Evolutionary conservation across 2,113 vertebrate genomes (phyloP).

Genomic region (Psephotus haematonotus): DNA sequence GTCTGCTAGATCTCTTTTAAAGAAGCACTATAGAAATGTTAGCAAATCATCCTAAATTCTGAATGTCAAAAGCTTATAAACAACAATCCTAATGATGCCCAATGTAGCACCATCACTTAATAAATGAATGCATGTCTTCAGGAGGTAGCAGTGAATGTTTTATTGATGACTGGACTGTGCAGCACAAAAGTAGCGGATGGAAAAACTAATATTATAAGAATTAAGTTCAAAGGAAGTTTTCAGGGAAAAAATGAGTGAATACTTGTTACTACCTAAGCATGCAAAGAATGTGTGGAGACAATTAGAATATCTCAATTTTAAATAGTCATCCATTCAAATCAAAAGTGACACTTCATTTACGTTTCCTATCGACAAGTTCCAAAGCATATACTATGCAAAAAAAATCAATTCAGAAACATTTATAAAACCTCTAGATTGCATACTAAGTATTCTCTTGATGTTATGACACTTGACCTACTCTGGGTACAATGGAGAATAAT

Average conservation of each 20-base stretch:
- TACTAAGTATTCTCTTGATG: conserved; percentile 58
- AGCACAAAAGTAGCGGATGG: neutral
- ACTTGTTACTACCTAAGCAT: neutral
- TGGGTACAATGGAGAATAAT: conserved; percentile 63
- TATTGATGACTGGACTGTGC: neutral
- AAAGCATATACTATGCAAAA: conserved; percentile 4
- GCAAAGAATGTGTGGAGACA: neutral
- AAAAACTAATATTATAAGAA: conserved; percentile 12
- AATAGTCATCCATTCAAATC: neutral
- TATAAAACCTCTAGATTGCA: conserved; percentile 62
- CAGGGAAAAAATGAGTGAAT: neutral
- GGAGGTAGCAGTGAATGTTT: neutral
- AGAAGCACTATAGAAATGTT: neutral
- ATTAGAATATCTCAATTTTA: conserved; percentile 12
- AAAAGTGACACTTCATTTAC: neutral
- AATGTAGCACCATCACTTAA: neutral
- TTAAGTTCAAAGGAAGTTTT: conserved; percentile 26
- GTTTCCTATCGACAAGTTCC: neutral
- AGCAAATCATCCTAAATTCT: conserved; percentile 27
- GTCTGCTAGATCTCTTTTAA: neutral
- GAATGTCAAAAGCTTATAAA: conserved; percentile 27
- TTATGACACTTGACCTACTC: conserved; percentile 70
- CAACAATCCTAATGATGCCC: neutral
- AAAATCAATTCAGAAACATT: conserved; percentile 40
- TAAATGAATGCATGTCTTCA: neutral